Percentiles rank a stretch among this genome's conserved stretches.
These are phyloP conservation scores for Hypotaenidia okinawae DNA, from an alignment of 2,797 vertebrate genomes.

Conservation along the genomic window DNA sequence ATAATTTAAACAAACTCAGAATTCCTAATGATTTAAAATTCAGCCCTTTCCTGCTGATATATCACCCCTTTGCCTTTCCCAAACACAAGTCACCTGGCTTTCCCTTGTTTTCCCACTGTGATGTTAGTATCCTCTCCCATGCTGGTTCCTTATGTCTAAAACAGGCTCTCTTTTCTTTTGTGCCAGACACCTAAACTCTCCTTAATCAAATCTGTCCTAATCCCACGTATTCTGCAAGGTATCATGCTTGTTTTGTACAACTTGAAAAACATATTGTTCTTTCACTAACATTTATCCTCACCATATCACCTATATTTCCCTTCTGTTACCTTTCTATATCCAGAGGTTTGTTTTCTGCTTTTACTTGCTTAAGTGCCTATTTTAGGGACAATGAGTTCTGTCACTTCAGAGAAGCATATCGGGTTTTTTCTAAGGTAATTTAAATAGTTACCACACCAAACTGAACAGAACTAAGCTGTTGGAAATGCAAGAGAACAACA, in stretches of 20 bases:
- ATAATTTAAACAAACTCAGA: background rate
- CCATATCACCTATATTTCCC: background rate
- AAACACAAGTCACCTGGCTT: background rate
- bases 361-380: background rate
- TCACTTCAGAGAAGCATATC: background rate
- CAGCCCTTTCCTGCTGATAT: background rate
- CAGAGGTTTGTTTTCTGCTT: background rate
- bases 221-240: background rate
- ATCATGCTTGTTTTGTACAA: background rate
- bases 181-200: conserved; percentile 23
- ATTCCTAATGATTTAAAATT: background rate
- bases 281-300: background rate
- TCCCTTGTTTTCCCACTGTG: conserved; percentile 18
- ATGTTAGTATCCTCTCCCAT: conserved; percentile 35
- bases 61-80: background rate
- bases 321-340: background rate
- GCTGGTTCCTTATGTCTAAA: conserved; percentile 45
- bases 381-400: background rate
- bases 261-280: background rate
- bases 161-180: background rate
- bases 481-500: background rate
- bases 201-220: background rate
- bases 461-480: background rate
- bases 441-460: background rate
- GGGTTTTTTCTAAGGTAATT: background rate